A percentile compares a stretch with the other conserved stretches of the same genome.
phyloP scores from a whole-genome alignment of 2,113 vertebrate genomes.

The Eidolon helvum region DNA sequence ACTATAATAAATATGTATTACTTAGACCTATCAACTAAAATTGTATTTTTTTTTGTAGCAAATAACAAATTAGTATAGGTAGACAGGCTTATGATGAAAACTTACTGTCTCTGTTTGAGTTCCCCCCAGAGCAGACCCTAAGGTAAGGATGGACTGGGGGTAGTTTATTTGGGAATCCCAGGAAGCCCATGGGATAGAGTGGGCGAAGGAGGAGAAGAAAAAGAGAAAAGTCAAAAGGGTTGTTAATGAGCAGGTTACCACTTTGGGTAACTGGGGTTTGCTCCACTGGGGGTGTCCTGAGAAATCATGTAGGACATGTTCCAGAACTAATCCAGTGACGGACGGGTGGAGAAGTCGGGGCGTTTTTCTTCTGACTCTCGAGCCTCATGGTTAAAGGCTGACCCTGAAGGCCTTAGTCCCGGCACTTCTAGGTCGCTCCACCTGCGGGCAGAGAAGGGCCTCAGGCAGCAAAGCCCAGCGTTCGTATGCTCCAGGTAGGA shows the following conservation, averaged over 20 bases:
- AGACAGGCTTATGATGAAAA: not conserved
- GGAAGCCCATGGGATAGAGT: not conserved
- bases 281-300: not conserved
- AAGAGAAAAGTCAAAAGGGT: not conserved
- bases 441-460: not conserved
- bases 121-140: not conserved
- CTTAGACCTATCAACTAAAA: not conserved
- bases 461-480: not conserved
- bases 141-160: not conserved
- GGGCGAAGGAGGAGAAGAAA: not conserved
- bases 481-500: not conserved
- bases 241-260: not conserved
- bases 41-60: not conserved
- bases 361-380: not conserved
- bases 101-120: not conserved
- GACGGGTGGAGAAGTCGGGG: not conserved
- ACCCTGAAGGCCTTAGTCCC: not conserved
- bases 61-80: not conserved
- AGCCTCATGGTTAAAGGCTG: not conserved
- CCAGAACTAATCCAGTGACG: not conserved
- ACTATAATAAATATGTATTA: not conserved
- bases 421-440: not conserved
- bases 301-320: not conserved
- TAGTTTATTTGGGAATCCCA: not conserved
- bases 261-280: not conserved